These are phyloP conservation scores for Aratinga solstitialis DNA, from an alignment of 2,797 vertebrate genomes.

Conservation along the genomic window DNA sequence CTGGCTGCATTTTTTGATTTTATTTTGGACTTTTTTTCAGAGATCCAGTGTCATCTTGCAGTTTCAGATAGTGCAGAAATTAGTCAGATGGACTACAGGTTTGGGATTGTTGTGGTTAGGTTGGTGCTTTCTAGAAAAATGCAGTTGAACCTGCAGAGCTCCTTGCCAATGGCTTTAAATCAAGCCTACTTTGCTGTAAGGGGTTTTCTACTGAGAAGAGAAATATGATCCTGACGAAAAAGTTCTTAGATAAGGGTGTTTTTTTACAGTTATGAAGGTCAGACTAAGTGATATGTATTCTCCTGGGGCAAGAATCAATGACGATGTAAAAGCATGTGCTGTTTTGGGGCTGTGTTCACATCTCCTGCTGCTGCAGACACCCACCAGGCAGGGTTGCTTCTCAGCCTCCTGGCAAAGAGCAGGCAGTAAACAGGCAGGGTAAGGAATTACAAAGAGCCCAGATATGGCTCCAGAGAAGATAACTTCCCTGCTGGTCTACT, in stretches of 20 bases:
- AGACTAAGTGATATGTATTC: background rate
- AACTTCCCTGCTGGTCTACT: background rate
- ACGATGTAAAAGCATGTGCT: background rate
- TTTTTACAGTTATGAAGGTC: background rate
- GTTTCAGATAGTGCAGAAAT: background rate
- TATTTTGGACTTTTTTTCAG: background rate
- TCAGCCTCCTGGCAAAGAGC: background rate
- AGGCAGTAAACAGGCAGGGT: background rate
- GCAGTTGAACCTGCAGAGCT: background rate
- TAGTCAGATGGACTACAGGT: background rate
- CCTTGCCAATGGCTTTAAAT: background rate
- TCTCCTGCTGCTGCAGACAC: background rate
- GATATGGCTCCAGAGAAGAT: background rate
- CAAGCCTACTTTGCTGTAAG: background rate
- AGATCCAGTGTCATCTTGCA: background rate
- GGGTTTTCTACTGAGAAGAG: background rate
- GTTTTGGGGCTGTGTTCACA: background rate
- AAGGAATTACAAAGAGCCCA: background rate
- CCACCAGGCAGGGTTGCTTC: background rate
- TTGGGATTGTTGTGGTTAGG: background rate
- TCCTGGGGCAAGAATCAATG: background rate
- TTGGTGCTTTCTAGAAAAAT: background rate
- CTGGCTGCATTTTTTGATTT: background rate
- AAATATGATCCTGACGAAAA: background rate
- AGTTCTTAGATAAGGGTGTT: background rate